Evolutionary conservation across 2,113 vertebrate genomes (phyloP).

Genomic region (Nansenia antarctica): DNA sequence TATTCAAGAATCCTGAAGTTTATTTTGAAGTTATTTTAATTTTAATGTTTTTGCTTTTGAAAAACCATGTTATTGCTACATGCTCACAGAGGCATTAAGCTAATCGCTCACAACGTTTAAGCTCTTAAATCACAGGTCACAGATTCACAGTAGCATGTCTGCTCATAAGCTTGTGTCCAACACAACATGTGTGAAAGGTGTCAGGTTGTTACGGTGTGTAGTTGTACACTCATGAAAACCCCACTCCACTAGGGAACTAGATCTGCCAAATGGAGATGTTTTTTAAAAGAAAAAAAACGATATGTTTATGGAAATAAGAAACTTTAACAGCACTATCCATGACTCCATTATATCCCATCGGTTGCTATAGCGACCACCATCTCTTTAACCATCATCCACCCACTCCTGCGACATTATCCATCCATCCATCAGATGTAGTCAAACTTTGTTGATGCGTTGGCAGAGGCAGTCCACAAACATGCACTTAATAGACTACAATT

Average conservation of each 20-base stretch:
- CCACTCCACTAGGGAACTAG: conserved; percentile 41
- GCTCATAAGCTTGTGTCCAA: not conserved
- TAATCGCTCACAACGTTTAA: conserved; percentile 87
- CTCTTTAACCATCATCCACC: no score
- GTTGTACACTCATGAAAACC: not conserved
- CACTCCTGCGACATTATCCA: not conserved
- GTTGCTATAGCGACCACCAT: not conserved
- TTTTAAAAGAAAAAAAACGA: conserved; percentile 26
- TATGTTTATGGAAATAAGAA: conserved; percentile 39
- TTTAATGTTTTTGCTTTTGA: no score
- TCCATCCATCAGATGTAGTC: conserved; percentile 54
- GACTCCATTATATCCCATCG: not conserved
- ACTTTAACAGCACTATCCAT: conserved; percentile 44
- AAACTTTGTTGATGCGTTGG: conserved; percentile 71
- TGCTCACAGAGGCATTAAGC: conserved; percentile 78
- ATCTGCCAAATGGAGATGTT: conserved; percentile 79
- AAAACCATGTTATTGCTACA: conserved; percentile 65
- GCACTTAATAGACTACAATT: conserved; percentile 70
- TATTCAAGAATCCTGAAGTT: conserved; percentile 93
- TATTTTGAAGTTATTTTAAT: conserved; percentile 90
- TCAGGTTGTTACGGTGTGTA: no score
- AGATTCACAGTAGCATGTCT: not conserved
- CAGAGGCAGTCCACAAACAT: conserved; percentile 62
- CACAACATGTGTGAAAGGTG: not conserved
- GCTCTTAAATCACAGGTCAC: conserved; percentile 45